These are phyloP conservation scores for Cotesia vestalis DNA, from an alignment of 1,140 invertebrate genomes.

Conservation along the genomic window DNA sequence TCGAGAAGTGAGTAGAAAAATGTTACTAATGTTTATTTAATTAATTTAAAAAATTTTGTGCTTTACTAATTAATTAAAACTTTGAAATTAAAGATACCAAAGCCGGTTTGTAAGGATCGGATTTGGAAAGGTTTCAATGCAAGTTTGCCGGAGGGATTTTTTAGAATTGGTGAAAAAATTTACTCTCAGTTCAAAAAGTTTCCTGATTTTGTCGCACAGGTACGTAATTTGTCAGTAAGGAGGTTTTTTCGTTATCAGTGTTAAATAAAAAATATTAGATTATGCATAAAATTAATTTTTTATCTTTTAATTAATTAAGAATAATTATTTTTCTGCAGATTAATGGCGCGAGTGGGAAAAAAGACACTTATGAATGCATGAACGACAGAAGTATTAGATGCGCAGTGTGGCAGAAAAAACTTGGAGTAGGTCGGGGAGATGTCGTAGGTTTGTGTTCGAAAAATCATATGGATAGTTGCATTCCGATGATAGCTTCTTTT, in stretches of 20 bases:
- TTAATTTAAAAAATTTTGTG: too few relatives aligned
- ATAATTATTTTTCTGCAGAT: conserved; percentile 43
- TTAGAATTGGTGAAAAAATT: background rate
- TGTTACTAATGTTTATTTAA: too few relatives aligned
- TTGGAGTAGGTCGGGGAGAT: conserved; percentile 58
- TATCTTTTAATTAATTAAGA: background rate
- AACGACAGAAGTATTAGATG: conserved; percentile 56
- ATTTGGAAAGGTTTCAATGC: background rate
- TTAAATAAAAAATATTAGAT: background rate
- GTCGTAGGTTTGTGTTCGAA: conserved; percentile 58
- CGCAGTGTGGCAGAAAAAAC: conserved; percentile 57
- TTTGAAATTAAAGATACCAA: background rate
- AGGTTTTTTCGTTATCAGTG: too few relatives aligned
- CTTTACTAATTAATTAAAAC: too few relatives aligned
- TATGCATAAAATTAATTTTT: background rate
- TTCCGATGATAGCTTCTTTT: conserved; percentile 62
- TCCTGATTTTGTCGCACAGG: background rate
- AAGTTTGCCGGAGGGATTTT: background rate
- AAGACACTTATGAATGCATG: conserved; percentile 60
- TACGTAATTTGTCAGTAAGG: background rate
- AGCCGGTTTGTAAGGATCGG: background rate
- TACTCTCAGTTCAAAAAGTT: background rate
- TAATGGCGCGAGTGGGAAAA: conserved; percentile 61
- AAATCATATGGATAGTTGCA: conserved; percentile 60
- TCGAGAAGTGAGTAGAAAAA: too few relatives aligned